Evolutionary conservation across 2,888 invertebrate species (phyloP), one percentile per base, ranked within the genome.

Genomic region (Oscheius sp.): DNA sequence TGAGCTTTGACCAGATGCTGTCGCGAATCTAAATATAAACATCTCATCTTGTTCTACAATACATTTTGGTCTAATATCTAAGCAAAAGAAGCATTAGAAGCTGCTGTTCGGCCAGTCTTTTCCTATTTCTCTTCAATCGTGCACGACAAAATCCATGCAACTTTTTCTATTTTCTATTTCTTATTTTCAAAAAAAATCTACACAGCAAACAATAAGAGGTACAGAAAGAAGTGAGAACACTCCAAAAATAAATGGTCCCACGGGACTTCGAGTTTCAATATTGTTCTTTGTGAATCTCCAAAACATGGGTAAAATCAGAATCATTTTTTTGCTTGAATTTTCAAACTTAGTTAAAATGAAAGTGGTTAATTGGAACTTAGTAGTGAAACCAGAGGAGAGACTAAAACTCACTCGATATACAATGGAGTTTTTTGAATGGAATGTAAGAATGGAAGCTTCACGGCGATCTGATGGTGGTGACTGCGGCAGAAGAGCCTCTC

Each of bases 401-500:
- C 15, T 48, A 25, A 45, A 61, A 61, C 61, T 61, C 61, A 61
- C 61, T 45, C 61, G 39, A n/a, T 25, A 61, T 15, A 5, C 27
- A n/a, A 61, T 27, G 27, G 61, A 61, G 12, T 42, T 45, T 17
- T 61, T 61, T n/a, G 61, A 61, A 17, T 61, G 27, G n/a, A 61
- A n/a, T 8, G 29, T 61, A 6, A 39, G 61, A 25, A 45, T 15
- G 3, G 61, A 61, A 1, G 29, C 45, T 12, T 50, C 48, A 10
- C 64, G 64, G 31, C 75, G 48, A 20, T 73, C 73, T 17, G 67
- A 50, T 37, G 73, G 25, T 10, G 55, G 72, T 27, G 74, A 71
- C 46, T 72, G 70, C 45, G 77, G 70, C 8, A 77, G 77, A 10
- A 77, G 74, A 63, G 77, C 71, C 70, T 78, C 78, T 68, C 76